These are phyloP conservation scores for Aplysina aerophoba DNA, from an alignment of 37 sponge, comb jelly and placozoan species.

Conservation along the genomic window DNA sequence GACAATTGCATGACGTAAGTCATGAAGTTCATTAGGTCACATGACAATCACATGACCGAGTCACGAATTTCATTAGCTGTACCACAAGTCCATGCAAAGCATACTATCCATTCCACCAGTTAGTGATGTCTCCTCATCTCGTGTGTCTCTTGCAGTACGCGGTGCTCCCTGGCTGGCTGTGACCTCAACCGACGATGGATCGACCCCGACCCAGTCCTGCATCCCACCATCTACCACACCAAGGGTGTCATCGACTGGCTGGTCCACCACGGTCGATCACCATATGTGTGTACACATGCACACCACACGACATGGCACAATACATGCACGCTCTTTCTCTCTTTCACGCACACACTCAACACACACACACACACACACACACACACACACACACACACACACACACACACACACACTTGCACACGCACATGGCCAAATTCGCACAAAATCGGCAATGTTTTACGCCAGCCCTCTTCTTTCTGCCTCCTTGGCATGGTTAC, in stretches of 20 bases:
- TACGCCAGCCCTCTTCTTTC: too few species aligned
- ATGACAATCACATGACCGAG: background rate
- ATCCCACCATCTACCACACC: conserved; percentile 81
- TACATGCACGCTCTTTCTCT: background rate
- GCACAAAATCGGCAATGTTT: too few species aligned
- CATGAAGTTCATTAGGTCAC: conserved; percentile 22
- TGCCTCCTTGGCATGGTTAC: too few species aligned
- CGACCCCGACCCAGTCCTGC: conserved; percentile 61
- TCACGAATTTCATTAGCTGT: background rate
- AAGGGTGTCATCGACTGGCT: conserved; percentile 70
- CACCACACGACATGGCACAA: background rate
- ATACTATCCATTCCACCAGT: too few species aligned
- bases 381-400: background rate
- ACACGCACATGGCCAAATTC: too few species aligned
- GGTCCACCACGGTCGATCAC: conserved; percentile 17
- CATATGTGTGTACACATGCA: conserved; percentile 42
- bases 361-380: conserved; percentile 33
- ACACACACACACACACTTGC: background rate
- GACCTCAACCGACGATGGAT: conserved; percentile 81
- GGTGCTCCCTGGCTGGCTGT: conserved; percentile 69
- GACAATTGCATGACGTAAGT: background rate
- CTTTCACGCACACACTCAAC: background rate
- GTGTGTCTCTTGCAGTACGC: conserved; percentile 33
- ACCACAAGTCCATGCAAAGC: too few species aligned
- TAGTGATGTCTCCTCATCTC: too few species aligned